These are phyloP conservation scores for Gandaritis pyraliata DNA, from an alignment of 2,888 invertebrate species.

Conservation along the genomic window DNA sequence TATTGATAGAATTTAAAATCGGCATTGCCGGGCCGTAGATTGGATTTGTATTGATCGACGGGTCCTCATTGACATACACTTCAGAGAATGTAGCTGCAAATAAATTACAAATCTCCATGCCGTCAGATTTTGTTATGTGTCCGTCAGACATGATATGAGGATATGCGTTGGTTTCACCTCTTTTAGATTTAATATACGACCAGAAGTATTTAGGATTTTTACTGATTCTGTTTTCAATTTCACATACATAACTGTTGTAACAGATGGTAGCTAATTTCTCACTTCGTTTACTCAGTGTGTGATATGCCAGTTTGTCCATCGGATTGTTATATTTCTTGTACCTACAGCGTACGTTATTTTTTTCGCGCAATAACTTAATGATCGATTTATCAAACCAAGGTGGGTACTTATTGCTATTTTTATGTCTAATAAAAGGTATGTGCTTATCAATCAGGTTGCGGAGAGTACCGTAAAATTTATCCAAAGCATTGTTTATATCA, in stretches of 20 bases:
- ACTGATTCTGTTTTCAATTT: slow-evolving; percentile 2
- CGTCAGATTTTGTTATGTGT: background rate
- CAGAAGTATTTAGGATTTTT: slow-evolving; percentile 8
- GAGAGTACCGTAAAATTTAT: background rate
- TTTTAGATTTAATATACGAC: slow-evolving; percentile 11
- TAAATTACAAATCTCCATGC: background rate
- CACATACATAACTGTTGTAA: background rate
- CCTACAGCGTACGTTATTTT: background rate
- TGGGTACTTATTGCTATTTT: slow-evolving; percentile 1
- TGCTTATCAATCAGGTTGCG: background rate
- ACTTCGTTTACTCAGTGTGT: background rate
- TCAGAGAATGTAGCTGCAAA: background rate
- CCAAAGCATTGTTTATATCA: background rate
- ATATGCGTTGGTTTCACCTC: background rate
- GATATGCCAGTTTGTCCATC: background rate
- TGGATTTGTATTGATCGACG: background rate
- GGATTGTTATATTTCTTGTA: slow-evolving; percentile 4
- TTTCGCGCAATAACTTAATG: background rate
- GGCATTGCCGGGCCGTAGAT: no score
- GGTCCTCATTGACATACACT: background rate
- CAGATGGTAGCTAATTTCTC: background rate
- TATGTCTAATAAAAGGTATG: background rate
- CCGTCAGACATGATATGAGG: slow-evolving; percentile 6
- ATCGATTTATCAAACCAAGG: slow-evolving; percentile 1
- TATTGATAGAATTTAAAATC: no score